Percentiles rank a stretch among this genome's conserved stretches.
Evolutionary conservation across 2,888 invertebrate genomes (phyloP).

Genomic region (Clanis bilineata): DNA sequence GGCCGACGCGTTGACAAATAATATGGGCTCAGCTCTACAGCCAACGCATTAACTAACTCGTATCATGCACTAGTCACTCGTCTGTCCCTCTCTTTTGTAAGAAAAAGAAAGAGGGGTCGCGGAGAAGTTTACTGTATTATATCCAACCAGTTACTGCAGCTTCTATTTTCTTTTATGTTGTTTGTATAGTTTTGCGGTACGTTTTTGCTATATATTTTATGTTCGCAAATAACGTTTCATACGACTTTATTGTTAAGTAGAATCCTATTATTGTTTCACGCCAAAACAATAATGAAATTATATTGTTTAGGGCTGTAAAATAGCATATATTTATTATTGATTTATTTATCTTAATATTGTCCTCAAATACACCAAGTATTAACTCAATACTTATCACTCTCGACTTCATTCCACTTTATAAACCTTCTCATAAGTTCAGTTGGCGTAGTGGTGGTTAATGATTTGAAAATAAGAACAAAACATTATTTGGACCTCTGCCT

Average conservation of each 20-base stretch:
- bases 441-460: too few species aligned
- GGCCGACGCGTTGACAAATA: conserved; percentile 73
- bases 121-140: conserved; percentile 11
- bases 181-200: conserved; percentile 18
- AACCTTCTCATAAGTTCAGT: too few species aligned
- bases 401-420: too few species aligned
- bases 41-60: conserved; percentile 46
- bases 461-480: too few species aligned
- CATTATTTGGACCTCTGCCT: too few species aligned
- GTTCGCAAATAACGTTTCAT: conserved; percentile 25
- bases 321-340: too few species aligned
- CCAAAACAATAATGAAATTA: background rate
- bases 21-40: conserved; percentile 52
- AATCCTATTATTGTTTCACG: background rate
- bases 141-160: conserved; percentile 6
- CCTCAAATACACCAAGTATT: background rate
- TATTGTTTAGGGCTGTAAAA: background rate
- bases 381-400: too few species aligned
- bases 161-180: conserved; percentile 22
- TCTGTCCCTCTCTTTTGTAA: conserved; percentile 14
- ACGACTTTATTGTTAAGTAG: background rate
- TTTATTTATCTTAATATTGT: background rate
- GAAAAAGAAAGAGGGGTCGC: conserved; percentile 16
- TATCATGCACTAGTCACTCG: conserved; percentile 16
- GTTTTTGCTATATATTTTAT: conserved; percentile 18